Evolutionary conservation across 2,113 vertebrate species (phyloP).

Genomic region (Sturnus vulgaris): DNA sequence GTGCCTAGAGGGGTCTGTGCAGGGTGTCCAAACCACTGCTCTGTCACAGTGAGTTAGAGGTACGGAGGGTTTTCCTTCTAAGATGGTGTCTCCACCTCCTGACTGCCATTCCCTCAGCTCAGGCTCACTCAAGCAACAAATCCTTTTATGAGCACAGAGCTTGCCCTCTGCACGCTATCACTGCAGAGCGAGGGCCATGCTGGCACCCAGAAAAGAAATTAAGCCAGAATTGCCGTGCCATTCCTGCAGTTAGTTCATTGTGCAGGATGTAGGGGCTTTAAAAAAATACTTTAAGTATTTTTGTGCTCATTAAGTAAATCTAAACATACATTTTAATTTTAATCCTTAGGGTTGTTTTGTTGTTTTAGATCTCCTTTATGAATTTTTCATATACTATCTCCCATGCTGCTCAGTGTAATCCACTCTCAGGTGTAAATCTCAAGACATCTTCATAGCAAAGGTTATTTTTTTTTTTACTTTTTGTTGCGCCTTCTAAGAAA

Average conservation of each 20-base stretch:
- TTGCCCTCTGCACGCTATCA: slow-evolving; percentile 29
- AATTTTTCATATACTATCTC: not conserved
- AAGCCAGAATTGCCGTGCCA: not conserved
- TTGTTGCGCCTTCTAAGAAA: not conserved
- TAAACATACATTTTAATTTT: not conserved
- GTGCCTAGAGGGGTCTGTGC: not conserved
- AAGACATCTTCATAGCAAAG: not conserved
- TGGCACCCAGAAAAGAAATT: not conserved
- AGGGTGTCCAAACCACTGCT: not conserved
- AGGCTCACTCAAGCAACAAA: slow-evolving; percentile 16
- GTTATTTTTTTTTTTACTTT: not conserved
- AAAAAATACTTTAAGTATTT: not conserved
- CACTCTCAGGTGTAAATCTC: not conserved
- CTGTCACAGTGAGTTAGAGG: not conserved
- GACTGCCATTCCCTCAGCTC: not conserved
- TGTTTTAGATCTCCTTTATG: not conserved
- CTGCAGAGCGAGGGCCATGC: not conserved
- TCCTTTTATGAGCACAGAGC: not conserved
- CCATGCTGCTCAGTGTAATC: not conserved
- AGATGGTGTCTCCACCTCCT: not conserved
- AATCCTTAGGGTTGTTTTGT: not conserved
- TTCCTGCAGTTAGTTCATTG: not conserved
- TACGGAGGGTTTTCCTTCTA: not conserved
- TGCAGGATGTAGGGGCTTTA: not conserved
- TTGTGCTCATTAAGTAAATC: not conserved